Evolutionary conservation across 2,113 vertebrate genomes (phyloP), one percentile per base, ranked within the genome.

Genomic region (Peucedramus taeniatus): DNA sequence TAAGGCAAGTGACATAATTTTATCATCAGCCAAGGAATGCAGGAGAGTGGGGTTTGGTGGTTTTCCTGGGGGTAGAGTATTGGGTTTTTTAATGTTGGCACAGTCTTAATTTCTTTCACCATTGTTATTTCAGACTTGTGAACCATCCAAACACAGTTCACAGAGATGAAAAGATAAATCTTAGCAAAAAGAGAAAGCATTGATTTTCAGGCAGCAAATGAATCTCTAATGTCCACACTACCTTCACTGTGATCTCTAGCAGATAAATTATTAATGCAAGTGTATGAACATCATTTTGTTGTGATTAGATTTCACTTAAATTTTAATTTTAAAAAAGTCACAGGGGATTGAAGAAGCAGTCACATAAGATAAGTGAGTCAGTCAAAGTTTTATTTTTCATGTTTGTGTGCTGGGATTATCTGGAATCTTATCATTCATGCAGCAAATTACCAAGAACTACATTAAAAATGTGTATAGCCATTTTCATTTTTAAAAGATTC

Each of bases 381-480:
- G 96, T 95, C 96, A 97, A 97, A 96, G 96, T 98, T 98, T 97
- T 98, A 97, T 97, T 98, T 98, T 96, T 97, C 98, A 98, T 98
- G 97, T 98, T 98, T 98, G 98, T 98, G 97, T 97, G 93, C 82
- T 94, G 95, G 97, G 97, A 98, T 97, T 98, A 98, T 98, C 98
- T 80, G 96, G 96, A 98, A 98, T 98, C 96, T 98, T 98, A 98
- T 98, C 98, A 98, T 98, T 98, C 97, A 98, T 97, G 97, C 96
- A 91, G 98, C 97, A 98, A 98, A 99, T 98, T 98, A 98, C 97
- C 94, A 96, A 97, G 96, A 97, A 98, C 98, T 98, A 98, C 98
- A 98, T 99, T 98, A 98, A 98, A 98, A 98, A 97, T 98, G 97
- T 98, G 98, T 98, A 97, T 97, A 97, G 96, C 98, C 97, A 98